Conservation (phyloP, 2,113 vertebrate genomes). For the Nesoenas mayeri region DNA sequence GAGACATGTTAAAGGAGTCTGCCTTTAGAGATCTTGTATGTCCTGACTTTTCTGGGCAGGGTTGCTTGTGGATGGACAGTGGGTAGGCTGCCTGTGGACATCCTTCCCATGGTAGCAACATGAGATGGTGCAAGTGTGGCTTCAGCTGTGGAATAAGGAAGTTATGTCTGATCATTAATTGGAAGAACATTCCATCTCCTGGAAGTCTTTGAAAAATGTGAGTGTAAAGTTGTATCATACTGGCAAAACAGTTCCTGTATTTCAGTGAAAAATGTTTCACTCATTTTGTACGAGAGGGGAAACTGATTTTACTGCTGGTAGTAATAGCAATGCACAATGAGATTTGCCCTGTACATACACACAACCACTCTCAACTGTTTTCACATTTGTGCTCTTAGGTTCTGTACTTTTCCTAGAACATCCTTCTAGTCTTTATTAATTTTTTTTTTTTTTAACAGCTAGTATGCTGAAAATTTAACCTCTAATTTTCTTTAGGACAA, state of each 20-base stretch:
- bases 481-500: not conserved
- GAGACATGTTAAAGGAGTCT: not conserved
- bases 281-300: not conserved
- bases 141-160: not conserved
- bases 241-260: not conserved
- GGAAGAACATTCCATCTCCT: not conserved
- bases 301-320: not conserved
- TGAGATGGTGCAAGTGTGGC: not conserved
- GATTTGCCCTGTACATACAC: not conserved
- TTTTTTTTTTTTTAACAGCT: not conserved
- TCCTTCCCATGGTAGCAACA: not conserved
- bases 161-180: not conserved
- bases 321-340: not conserved
- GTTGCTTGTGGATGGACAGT: not conserved
- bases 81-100: not conserved
- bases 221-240: not conserved
- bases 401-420: not conserved
- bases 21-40: not conserved
- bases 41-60: not conserved
- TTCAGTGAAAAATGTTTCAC: not conserved
- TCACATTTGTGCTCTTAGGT: not conserved
- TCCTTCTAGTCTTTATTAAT: not conserved
- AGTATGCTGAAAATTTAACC: not conserved
- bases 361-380: not conserved
- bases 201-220: not conserved